These are phyloP conservation scores for Heliconius congener DNA, from an alignment of 1,140 invertebrate genomes.

Conservation along the genomic window DNA sequence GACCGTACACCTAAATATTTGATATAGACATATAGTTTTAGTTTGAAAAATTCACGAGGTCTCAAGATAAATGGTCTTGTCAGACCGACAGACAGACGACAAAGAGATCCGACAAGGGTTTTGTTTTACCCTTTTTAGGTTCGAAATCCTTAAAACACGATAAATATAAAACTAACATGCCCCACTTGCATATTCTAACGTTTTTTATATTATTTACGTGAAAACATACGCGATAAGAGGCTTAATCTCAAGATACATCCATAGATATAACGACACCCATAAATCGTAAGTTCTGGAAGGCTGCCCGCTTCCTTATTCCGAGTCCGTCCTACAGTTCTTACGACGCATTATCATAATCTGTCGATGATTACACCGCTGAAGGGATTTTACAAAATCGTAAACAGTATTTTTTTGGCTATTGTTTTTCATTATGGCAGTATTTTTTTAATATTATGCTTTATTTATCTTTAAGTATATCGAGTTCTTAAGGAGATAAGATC, in stretches of 20 bases:
- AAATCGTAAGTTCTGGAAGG: neutral
- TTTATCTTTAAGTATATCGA: too few relatives aligned
- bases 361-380: neutral
- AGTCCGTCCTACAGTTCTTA: neutral
- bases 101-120: too few relatives aligned
- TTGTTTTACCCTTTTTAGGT: too few relatives aligned
- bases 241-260: neutral
- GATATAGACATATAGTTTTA: too few relatives aligned
- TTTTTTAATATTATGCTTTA: neutral
- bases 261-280: neutral
- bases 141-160: too few relatives aligned
- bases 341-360: conserved; percentile 12
- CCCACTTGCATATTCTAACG: too few relatives aligned
- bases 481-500: too few relatives aligned
- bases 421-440: neutral
- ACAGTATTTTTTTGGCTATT: neutral
- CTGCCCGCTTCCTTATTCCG: conserved; percentile 1
- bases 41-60: too few relatives aligned
- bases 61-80: too few relatives aligned
- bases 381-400: conserved; percentile 10
- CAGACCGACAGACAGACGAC: too few relatives aligned
- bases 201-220: neutral
- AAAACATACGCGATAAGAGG: neutral
- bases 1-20: too few relatives aligned
- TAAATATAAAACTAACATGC: too few relatives aligned